Conservation (phyloP, 1,140 invertebrate species). For the Coenobita brevimanus region DNA sequence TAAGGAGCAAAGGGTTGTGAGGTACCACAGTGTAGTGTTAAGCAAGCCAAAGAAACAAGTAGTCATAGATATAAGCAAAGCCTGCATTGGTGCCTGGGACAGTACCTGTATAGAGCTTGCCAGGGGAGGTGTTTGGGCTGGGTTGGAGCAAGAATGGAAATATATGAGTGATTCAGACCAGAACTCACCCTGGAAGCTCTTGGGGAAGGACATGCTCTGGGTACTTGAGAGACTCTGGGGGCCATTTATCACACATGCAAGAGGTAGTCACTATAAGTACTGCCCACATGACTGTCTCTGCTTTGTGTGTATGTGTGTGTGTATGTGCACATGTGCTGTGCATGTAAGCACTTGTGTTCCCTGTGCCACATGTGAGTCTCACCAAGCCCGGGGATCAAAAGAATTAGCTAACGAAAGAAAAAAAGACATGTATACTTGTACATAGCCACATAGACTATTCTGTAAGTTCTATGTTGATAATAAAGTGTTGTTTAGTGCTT, state of each 20-base stretch:
- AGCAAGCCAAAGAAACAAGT: conserved; percentile 66
- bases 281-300: not conserved
- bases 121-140: too few relatives aligned
- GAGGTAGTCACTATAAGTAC: not conserved
- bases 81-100: conserved; percentile 55
- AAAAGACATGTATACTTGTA: conserved; percentile 66
- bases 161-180: too few relatives aligned
- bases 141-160: too few relatives aligned
- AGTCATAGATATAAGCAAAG: conserved; percentile 66
- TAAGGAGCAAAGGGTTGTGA: conserved; percentile 56
- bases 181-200: not conserved
- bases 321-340: conserved; percentile 12
- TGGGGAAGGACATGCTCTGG: too few relatives aligned
- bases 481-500: conserved; percentile 44
- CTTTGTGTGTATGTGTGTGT: not conserved
- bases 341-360: conserved; percentile 30
- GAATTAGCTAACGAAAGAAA: conserved; percentile 1
- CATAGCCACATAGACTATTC: conserved; percentile 50
- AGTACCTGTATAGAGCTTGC: conserved; percentile 1
- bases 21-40: conserved; percentile 63
- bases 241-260: not conserved
- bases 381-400: conserved; percentile 45
- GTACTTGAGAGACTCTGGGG: too few relatives aligned
- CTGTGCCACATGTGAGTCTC: conserved; percentile 22
- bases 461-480: conserved; percentile 49